These are phyloP conservation scores for Clivina fossor DNA, from an alignment of 2,888 invertebrate species.

Conservation along the genomic window DNA sequence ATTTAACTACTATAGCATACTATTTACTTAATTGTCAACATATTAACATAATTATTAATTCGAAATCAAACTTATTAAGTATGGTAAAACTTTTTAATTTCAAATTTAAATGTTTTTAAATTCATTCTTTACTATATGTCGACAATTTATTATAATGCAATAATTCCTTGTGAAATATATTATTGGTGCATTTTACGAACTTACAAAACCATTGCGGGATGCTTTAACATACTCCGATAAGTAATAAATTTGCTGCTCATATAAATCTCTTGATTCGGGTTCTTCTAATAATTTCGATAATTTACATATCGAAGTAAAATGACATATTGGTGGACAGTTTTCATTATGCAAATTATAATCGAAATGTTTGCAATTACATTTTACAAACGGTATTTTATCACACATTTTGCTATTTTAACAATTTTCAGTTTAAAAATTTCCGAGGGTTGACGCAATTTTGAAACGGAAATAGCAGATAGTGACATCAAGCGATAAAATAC, in stretches of 20 bases:
- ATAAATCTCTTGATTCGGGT: slow-evolving; percentile 31
- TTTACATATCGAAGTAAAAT: slow-evolving; percentile 33
- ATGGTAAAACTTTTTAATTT: too few relatives aligned
- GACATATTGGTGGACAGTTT: slow-evolving; percentile 13
- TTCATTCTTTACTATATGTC: too few relatives aligned
- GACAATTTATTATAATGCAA: too few relatives aligned
- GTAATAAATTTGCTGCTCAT: slow-evolving; percentile 35
- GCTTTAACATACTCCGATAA: slow-evolving; percentile 37
- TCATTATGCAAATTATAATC: slow-evolving; percentile 16
- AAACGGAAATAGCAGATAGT: neutral
- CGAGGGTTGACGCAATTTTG: neutral
- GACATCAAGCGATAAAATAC: too few relatives aligned
- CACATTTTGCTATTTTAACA: slow-evolving; percentile 13
- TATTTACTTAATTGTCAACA: too few relatives aligned
- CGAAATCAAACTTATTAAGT: too few relatives aligned
- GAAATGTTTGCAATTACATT: slow-evolving; percentile 16
- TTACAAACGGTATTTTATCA: neutral
- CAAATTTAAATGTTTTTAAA: too few relatives aligned
- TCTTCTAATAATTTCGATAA: slow-evolving; percentile 36
- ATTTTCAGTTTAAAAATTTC: slow-evolving; percentile 4
- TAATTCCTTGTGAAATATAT: too few relatives aligned
- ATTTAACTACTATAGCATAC: too few relatives aligned
- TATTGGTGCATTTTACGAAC: too few relatives aligned
- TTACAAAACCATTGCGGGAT: slow-evolving; percentile 38
- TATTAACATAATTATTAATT: too few relatives aligned